Percentiles rank a stretch among this genome's conserved stretches.
phyloP scores from a whole-genome alignment of 92 coral and sea anemone genomes.

The Siderastrea siderea region DNA sequence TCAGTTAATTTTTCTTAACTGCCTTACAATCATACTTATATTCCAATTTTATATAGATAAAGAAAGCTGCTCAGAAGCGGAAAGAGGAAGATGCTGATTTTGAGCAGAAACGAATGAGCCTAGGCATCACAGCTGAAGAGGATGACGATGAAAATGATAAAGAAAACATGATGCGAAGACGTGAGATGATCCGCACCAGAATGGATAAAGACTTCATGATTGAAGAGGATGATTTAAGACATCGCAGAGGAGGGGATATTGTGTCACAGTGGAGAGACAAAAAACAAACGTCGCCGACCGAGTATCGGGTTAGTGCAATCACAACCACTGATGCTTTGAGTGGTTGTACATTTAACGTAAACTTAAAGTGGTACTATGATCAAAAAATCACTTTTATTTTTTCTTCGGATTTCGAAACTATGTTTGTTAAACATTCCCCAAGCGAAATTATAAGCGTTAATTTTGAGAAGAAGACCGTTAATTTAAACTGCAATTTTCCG shows the following conservation, averaged over 20 bases:
- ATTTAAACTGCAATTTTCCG: too few species aligned
- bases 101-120: conserved; percentile 93
- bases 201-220: conserved; percentile 69
- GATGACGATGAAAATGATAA: conserved; percentile 92
- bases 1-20: too few species aligned
- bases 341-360: too few species aligned
- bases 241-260: conserved; percentile 66
- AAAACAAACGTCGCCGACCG: conserved; percentile 69
- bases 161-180: conserved; percentile 80
- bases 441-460: too few species aligned
- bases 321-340: background rate
- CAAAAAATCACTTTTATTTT: too few species aligned
- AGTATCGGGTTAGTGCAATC: conserved; percentile 66
- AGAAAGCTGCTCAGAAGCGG: conserved; percentile 90
- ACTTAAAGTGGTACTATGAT: too few species aligned
- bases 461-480: too few species aligned
- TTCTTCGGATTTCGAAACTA: too few species aligned
- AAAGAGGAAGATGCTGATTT: conserved; percentile 96
- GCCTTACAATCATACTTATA: background rate
- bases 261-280: conserved; percentile 85
- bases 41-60: conserved; percentile 54
- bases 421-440: too few species aligned
- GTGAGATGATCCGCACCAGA: conserved; percentile 78
- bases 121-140: conserved; percentile 90
- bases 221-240: conserved; percentile 73